Evolutionary conservation across 2,888 invertebrate genomes (phyloP), one percentile per base, ranked within the genome.

Genomic region (Rhyacophila evoluta): DNA sequence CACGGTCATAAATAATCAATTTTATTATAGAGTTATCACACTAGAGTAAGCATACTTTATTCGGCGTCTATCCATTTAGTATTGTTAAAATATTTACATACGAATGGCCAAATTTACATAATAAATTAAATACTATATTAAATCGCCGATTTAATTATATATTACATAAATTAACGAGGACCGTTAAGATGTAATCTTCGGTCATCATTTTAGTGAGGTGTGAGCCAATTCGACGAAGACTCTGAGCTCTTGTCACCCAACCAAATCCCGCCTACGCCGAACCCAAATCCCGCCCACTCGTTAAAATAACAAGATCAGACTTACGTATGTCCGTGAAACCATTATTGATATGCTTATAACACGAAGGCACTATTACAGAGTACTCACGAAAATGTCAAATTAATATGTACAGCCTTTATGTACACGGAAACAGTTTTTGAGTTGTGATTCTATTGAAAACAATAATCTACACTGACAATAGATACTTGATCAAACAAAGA

Each of bases 141-240:
- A 25, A 55, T 55, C 1, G 19, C 19, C 55, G 55, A 55, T 55
- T 55, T 55, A 55, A 55, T 55, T 55, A 55, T 25, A 19, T 55
- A 19, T 55, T 55, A 55, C 55, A 55, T 55, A 55, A 55, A 55
- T 55, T 55, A 55, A 55, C 15, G 55, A 55, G 19, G 19, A 19
- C 55, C 55, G 55, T 55, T 55, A 55, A 55, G 55, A 55, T 55
- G 19, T 19, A 19, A 55, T 55, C 55, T 55, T 10, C 55, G 15
- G 10, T 55, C 55, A 55, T 55, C 55, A 55, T 55, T 55, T 55
- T 19, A 10, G 19, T 19, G 19, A 55, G 55, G 55, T 55, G 55
- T 55, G 55, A 55, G 55, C 55, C 55, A 55, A 55, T 55, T 55
- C 55, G 55, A 55, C 55, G 19, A 55, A 19, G 55, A 55, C 19